These are phyloP conservation scores for Nysson spinosus DNA, from an alignment of 2,888 invertebrate species.

Conservation along the genomic window DNA sequence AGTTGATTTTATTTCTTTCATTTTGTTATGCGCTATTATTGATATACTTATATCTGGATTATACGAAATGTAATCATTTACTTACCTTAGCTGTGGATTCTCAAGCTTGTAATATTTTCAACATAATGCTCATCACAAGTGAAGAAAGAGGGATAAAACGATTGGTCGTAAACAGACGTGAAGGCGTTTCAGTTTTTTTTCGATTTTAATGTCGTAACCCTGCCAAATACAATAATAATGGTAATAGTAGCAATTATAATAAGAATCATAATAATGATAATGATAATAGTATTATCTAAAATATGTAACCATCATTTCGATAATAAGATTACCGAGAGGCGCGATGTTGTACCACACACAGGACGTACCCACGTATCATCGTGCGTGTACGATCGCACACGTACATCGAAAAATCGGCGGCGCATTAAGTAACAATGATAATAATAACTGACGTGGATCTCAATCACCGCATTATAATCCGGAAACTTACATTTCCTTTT, in stretches of 20 bases:
- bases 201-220: constrained; percentile 76
- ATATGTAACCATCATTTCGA: constrained; percentile 73
- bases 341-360: constrained; percentile 47
- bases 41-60: too few species aligned
- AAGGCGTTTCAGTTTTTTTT: constrained; percentile 46
- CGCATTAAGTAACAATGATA: constrained; percentile 45
- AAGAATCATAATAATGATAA: constrained; percentile 65
- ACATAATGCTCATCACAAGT: background rate
- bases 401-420: constrained; percentile 39
- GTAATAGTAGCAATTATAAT: constrained; percentile 63
- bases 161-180: background rate
- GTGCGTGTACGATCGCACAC: constrained; percentile 25
- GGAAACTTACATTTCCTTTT: constrained; percentile 22
- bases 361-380: constrained; percentile 32
- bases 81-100: background rate
- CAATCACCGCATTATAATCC: constrained; percentile 30
- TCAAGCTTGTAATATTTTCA: too few species aligned
- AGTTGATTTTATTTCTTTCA: too few species aligned
- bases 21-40: too few species aligned
- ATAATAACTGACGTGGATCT: constrained; percentile 38
- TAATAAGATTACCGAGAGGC: constrained; percentile 68
- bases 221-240: constrained; percentile 76
- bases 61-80: too few species aligned
- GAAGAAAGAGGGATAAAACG: background rate
- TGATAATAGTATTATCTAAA: constrained; percentile 71